Evolutionary conservation across 1,140 invertebrate genomes (phyloP).

Genomic region (Leucophenga varia): DNA sequence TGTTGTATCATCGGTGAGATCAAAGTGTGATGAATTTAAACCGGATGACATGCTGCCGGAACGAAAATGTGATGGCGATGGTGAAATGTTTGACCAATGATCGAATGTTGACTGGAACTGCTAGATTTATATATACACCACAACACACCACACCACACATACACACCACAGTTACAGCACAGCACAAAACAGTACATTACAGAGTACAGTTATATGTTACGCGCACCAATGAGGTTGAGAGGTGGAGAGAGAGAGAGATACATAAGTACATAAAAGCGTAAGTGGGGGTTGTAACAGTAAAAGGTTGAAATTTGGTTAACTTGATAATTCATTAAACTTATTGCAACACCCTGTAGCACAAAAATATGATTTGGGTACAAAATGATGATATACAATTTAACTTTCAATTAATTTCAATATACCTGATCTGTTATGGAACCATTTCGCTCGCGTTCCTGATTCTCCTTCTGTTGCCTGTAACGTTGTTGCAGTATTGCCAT

Average conservation of each 20-base stretch:
- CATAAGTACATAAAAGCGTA: slow-evolving; percentile 17
- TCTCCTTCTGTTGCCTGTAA: slow-evolving; percentile 65
- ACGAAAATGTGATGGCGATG: slow-evolving; percentile 55
- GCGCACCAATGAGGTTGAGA: slow-evolving; percentile 19
- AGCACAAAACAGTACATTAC: too few relatives aligned
- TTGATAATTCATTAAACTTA: too few relatives aligned
- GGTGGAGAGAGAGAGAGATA: slow-evolving; percentile 24
- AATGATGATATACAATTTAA: not conserved
- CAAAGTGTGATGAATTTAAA: slow-evolving; percentile 54
- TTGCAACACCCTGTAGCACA: not conserved
- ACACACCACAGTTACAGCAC: slow-evolving; percentile 3
- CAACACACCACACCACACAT: not conserved
- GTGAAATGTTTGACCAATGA: slow-evolving; percentile 56
- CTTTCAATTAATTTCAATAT: slow-evolving; percentile 31
- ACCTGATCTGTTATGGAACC: slow-evolving; percentile 48
- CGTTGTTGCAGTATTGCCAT: slow-evolving; percentile 62
- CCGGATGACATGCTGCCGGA: slow-evolving; percentile 60
- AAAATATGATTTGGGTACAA: not conserved
- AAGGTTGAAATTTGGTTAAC: too few relatives aligned
- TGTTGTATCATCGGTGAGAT: slow-evolving; percentile 45
- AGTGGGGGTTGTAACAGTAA: too few relatives aligned
- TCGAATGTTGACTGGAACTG: slow-evolving; percentile 46
- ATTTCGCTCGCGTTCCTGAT: slow-evolving; percentile 57
- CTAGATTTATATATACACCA: slow-evolving; percentile 13
- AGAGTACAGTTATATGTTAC: too few relatives aligned